phyloP scores from a whole-genome alignment of 2,888 invertebrate species.

The Chalcis sispes region DNA sequence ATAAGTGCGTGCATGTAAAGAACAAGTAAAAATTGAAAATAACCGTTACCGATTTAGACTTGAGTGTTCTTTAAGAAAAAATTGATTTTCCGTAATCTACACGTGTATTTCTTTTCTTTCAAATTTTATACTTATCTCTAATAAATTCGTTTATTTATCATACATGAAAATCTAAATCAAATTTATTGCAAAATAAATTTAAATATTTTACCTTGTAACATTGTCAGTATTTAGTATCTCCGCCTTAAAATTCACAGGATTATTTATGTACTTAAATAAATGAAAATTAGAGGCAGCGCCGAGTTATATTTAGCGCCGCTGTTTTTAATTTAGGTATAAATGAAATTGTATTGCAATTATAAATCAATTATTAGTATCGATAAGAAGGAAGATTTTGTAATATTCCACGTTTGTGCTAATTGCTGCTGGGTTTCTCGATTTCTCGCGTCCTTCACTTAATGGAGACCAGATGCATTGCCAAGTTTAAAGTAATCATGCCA shows the following conservation, averaged over 20 bases:
- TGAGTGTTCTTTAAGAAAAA: neutral
- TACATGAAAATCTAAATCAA: neutral
- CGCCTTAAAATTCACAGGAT: neutral
- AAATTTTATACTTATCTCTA: too few relatives aligned
- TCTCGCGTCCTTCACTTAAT: slow-evolving; percentile 20
- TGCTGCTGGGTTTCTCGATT: neutral
- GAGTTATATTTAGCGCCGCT: neutral
- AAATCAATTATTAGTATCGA: slow-evolving; percentile 3
- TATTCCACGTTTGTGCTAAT: slow-evolving; percentile 17
- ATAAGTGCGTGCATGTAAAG: too few relatives aligned
- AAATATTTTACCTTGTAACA: neutral
- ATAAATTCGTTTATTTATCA: neutral
- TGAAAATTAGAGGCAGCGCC: neutral
- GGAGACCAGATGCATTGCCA: slow-evolving; percentile 25
- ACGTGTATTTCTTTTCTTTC: too few relatives aligned
- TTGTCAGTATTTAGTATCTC: neutral
- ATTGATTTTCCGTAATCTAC: neutral
- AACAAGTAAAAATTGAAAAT: neutral
- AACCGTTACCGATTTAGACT: neutral
- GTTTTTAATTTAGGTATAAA: neutral
- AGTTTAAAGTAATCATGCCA: slow-evolving; percentile 39
- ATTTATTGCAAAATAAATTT: neutral
- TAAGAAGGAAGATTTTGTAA: slow-evolving; percentile 23
- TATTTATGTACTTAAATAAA: neutral
- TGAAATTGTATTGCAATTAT: neutral